phyloP scores from a whole-genome alignment of 1,140 invertebrate genomes.

The Ephestia elutella region DNA sequence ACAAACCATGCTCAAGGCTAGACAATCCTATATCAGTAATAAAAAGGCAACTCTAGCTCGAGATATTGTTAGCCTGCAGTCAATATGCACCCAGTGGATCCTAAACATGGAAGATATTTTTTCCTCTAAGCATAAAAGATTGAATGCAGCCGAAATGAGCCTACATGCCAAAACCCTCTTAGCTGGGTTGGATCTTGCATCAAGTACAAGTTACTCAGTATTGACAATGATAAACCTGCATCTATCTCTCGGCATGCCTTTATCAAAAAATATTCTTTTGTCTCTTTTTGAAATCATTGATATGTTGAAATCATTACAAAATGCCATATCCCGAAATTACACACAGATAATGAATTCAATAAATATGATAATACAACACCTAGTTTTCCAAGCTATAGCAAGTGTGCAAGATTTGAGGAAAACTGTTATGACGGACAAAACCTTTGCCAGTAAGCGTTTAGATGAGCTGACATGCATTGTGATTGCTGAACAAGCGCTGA shows the following conservation, averaged over 20 bases:
- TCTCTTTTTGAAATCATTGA: constrained; percentile 88
- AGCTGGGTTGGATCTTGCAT: constrained; percentile 79
- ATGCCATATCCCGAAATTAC: constrained; percentile 77
- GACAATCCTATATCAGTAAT: constrained; percentile 75
- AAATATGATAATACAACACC: constrained; percentile 81
- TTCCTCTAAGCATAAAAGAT: constrained; percentile 71
- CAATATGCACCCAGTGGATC: constrained; percentile 74
- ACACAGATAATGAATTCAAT: constrained; percentile 76
- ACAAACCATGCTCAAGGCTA: constrained; percentile 70
- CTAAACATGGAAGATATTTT: constrained; percentile 76
- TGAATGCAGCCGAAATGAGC: constrained; percentile 77
- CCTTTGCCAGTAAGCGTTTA: constrained; percentile 65
- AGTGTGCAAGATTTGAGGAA: constrained; percentile 56
- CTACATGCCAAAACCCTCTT: constrained; percentile 76
- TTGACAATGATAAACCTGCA: constrained; percentile 88
- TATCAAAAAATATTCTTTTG: constrained; percentile 85
- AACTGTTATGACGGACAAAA: constrained; percentile 65
- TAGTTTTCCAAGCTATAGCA: constrained; percentile 78
- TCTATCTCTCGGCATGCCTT: constrained; percentile 81
- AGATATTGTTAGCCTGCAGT: constrained; percentile 69
- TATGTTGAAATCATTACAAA: constrained; percentile 85
- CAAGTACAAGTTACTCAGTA: constrained; percentile 78
- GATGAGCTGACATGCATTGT: constrained; percentile 79
- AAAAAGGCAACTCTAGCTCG: constrained; percentile 76
- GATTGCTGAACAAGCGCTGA: constrained; percentile 81